Conservation (phyloP, 2,888 invertebrate species). For the Neoitamus cyanurus region DNA sequence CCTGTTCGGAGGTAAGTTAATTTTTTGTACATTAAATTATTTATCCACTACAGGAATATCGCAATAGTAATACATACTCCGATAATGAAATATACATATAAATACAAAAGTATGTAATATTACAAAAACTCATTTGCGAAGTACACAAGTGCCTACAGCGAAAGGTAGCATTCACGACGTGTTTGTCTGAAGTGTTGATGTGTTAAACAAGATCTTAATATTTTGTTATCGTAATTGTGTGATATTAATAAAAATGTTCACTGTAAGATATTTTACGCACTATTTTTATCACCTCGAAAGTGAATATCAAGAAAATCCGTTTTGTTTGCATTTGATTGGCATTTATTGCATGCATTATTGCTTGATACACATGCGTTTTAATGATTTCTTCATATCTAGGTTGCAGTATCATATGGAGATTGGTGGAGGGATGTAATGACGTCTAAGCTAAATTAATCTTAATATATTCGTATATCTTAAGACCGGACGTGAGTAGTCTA, state of each 20-base stretch:
- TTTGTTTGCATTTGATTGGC: slow-evolving; percentile 3
- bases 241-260: background rate
- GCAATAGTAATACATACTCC: background rate
- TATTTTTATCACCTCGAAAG: background rate
- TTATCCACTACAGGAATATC: slow-evolving; percentile 44
- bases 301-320: background rate
- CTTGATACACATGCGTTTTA: background rate
- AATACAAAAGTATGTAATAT: background rate
- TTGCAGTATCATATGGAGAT: background rate
- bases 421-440: background rate
- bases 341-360: background rate
- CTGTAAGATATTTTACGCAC: background rate
- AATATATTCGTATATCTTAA: no score
- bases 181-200: background rate
- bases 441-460: no score
- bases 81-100: no score
- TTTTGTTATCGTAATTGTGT: background rate
- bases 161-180: background rate
- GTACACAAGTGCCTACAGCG: no score
- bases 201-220: background rate
- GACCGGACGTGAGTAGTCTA: no score
- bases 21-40: slow-evolving; percentile 52
- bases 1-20: slow-evolving; percentile 71
- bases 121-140: no score
- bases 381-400: background rate